Evolutionary conservation across 2,113 vertebrate species (phyloP), one percentile per base, ranked within the genome.

Genomic region (Apodemus speciosus): DNA sequence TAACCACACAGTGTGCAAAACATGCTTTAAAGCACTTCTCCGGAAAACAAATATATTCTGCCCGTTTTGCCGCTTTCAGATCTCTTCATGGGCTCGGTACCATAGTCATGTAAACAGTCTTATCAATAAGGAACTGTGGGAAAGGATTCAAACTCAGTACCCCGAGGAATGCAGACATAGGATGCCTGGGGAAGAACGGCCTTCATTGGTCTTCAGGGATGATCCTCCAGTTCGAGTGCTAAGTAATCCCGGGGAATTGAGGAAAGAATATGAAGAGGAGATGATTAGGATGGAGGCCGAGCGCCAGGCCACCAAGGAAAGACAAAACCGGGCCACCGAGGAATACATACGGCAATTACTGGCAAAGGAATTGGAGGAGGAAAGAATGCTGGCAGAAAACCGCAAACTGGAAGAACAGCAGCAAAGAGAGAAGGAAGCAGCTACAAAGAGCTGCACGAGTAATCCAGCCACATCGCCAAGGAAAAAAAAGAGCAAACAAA

Each of bases 21-120:
- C 93, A 1, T 99, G 99, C 86, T 99, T 99, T 97, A 98, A 98
- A 94, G 97, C 98, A 94, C 98, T 99, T 0, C 98, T 99, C 43
- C 98, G 99, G 27, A 99, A 99, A 60, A 97, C 98, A 5, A 98
- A 97, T 3, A 96, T 99, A 3, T 99, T 97, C 53, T 99, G 99
- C 38, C 99, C 99, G 0, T 98, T 99, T 51, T 99, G 99, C 93
- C 98, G 99, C 18, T 98, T 98, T 20, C 95, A 99, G 0, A 98
- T 99, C 14, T 99, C 99, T 10, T 98, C 98, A 0, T 99, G 98
- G 98, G 98, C 98, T 1, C 97, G 99, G 0, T 97, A 97, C 1
- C 98, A 99, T 21, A 93, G 97, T 85, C 98, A 98, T 51, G 98
- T 96, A 11, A 98, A 99, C 10, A 98, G 98, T 0, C 96, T 99